A percentile compares a stretch with the other conserved stretches of the same genome.
phyloP scores from a whole-genome alignment of 2,888 invertebrate genomes.

The Psylliodes chrysocephalus region DNA sequence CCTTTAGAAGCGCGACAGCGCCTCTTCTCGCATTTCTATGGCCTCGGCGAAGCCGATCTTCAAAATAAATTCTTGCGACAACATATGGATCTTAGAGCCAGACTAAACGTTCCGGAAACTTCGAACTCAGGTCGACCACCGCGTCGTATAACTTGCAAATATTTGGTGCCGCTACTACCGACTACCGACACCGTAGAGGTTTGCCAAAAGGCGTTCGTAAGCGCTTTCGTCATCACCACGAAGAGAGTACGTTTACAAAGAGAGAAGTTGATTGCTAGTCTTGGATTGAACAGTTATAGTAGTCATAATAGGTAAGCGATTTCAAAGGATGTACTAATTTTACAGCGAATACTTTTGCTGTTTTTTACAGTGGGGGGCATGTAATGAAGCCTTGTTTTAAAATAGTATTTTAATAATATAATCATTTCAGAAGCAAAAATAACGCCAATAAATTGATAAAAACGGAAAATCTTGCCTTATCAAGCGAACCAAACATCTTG shows the following conservation, averaged over 20 bases:
- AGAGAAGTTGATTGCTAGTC: slow-evolving; percentile 65
- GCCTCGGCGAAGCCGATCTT: slow-evolving; percentile 64
- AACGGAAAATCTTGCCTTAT: slow-evolving; percentile 37
- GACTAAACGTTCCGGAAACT: slow-evolving; percentile 59
- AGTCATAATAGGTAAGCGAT: slow-evolving; percentile 57
- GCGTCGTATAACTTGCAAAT: slow-evolving; percentile 67
- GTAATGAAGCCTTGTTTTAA: no score
- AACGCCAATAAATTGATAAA: slow-evolving; percentile 35
- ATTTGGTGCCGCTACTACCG: slow-evolving; percentile 61
- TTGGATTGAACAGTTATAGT: slow-evolving; percentile 63
- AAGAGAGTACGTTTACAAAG: slow-evolving; percentile 66
- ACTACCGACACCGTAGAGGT: slow-evolving; percentile 56
- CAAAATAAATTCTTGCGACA: slow-evolving; percentile 66
- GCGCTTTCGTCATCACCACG: slow-evolving; percentile 68
- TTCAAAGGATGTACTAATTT: no score
- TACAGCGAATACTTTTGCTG: no score
- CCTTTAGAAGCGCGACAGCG: slow-evolving; percentile 63
- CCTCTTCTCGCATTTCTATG: slow-evolving; percentile 66
- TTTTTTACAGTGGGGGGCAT: no score
- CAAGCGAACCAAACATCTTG: slow-evolving; percentile 29
- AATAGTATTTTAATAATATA: neutral
- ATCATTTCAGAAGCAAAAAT: slow-evolving; percentile 42
- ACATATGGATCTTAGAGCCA: slow-evolving; percentile 66
- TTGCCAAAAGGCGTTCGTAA: slow-evolving; percentile 69
- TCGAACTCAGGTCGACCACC: slow-evolving; percentile 57